Percentiles rank a stretch among this genome's conserved stretches.
Evolutionary conservation across 2,797 vertebrate genomes (phyloP).

Genomic region (Coccyzus lansbergi): DNA sequence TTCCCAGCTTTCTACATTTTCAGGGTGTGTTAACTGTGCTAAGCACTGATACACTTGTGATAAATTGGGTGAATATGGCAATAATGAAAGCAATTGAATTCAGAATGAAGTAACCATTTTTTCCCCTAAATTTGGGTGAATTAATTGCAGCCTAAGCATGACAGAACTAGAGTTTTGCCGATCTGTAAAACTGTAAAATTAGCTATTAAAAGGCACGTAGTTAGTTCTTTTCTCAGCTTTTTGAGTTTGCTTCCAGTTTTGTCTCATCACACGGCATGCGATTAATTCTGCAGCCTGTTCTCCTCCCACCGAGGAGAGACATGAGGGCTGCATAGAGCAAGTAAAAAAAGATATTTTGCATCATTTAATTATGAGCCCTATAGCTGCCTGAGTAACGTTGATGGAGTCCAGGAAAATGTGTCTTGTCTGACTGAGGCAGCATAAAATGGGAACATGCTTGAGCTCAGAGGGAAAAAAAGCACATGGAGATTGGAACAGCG

Average conservation of each 20-base stretch:
- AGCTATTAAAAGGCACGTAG: neutral
- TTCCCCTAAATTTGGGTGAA: neutral
- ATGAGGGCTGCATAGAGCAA: neutral
- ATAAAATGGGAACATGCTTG: neutral
- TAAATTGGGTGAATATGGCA: neutral
- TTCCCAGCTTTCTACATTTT: neutral
- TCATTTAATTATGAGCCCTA: conserved; percentile 33
- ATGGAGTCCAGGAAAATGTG: conserved; percentile 3
- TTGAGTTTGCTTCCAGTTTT: neutral
- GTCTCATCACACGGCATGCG: neutral
- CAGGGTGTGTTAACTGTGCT: neutral
- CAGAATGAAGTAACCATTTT: neutral
- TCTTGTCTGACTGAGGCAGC: conserved; percentile 1
- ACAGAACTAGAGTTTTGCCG: neutral
- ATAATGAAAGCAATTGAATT: neutral
- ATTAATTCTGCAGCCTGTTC: neutral
- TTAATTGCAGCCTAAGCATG: neutral
- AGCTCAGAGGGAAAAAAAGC: neutral
- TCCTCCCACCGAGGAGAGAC: neutral
- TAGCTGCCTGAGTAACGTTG: neutral
- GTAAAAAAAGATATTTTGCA: conserved; percentile 3
- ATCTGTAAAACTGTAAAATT: neutral
- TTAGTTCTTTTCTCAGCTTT: neutral
- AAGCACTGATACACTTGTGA: neutral
- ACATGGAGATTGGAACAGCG: neutral